These are phyloP conservation scores for Megaceryle alcyon DNA, from an alignment of 2,797 vertebrate genomes.

Conservation along the genomic window DNA sequence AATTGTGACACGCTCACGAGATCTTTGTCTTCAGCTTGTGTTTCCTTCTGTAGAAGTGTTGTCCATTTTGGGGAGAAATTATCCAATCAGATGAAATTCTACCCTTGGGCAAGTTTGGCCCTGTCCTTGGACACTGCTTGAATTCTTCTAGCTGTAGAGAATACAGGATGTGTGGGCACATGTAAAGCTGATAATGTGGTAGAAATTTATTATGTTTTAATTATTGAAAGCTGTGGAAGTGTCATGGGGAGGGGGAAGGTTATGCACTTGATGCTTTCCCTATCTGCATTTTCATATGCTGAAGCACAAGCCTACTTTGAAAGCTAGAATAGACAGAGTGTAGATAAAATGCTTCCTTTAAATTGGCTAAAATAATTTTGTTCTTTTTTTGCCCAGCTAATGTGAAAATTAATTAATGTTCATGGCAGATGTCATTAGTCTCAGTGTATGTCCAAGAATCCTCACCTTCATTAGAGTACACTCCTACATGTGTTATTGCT, in stretches of 20 bases:
- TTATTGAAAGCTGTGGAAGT: background rate
- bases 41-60: background rate
- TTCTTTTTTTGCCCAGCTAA: background rate
- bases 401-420: background rate
- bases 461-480: background rate
- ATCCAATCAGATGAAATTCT: background rate
- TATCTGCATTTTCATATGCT: background rate
- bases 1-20: background rate
- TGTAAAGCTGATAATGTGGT: background rate
- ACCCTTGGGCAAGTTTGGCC: background rate
- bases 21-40: background rate
- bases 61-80: background rate
- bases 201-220: background rate
- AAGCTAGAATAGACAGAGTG: background rate
- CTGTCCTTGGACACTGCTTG: background rate
- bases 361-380: background rate
- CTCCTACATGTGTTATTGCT: background rate
- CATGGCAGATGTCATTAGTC: background rate
- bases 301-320: background rate
- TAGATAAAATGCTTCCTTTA: background rate
- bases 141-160: background rate
- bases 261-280: background rate
- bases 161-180: background rate
- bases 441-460: background rate
- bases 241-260: background rate